A percentile compares a stretch with the other conserved stretches of the same genome.
These are phyloP conservation scores for Procambarus clarkii DNA, from an alignment of 1,140 invertebrate species.

Conservation along the genomic window DNA sequence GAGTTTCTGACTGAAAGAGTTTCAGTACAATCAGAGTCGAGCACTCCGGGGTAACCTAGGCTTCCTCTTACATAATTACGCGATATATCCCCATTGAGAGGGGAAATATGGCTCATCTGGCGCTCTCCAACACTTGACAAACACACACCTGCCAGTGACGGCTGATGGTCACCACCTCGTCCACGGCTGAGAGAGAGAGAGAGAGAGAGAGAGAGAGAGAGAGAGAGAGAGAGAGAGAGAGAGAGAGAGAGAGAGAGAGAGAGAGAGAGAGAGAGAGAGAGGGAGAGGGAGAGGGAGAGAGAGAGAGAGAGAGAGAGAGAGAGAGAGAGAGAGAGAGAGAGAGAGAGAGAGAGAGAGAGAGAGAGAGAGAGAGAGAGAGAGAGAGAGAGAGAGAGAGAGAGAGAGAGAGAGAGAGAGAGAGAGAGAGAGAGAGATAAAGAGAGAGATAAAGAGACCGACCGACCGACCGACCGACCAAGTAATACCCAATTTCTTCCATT, in stretches of 20 bases:
- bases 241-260: neutral
- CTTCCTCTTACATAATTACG: neutral
- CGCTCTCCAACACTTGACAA: neutral
- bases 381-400: neutral
- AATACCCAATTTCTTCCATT: conserved; percentile 12
- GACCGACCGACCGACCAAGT: neutral
- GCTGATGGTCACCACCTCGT: neutral
- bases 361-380: neutral
- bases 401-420: neutral
- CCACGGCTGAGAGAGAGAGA: neutral
- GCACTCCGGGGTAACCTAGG: neutral
- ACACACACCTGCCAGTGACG: neutral
- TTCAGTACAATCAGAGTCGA: neutral
- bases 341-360: neutral
- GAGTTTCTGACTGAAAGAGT: neutral
- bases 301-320: neutral
- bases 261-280: neutral
- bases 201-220: conserved; percentile 8
- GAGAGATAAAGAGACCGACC: neutral
- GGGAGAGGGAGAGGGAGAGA: neutral
- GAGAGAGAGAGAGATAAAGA: neutral
- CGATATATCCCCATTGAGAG: neutral
- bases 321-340: neutral
- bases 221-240: neutral
- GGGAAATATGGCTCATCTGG: neutral